phyloP scores from a whole-genome alignment of 2,797 vertebrate species.

The Sebastolobus altivelis region DNA sequence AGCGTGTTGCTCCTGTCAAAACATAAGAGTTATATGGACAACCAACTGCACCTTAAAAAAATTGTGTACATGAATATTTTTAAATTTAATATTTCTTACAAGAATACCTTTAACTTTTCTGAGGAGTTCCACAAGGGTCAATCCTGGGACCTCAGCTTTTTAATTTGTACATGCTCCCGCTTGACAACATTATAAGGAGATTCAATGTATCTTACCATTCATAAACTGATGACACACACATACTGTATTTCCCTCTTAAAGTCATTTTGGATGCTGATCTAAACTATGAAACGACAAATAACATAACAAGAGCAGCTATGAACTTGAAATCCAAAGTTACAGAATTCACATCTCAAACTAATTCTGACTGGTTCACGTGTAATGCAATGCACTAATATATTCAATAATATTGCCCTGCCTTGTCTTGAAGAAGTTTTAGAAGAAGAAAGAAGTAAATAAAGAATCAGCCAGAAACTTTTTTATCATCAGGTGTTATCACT shows the following conservation, averaged over 20 bases:
- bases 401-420: neutral
- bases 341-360: neutral
- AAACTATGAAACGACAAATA: neutral
- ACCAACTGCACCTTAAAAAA: neutral
- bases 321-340: neutral
- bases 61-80: neutral
- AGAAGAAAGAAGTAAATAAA: neutral
- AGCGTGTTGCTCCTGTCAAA: neutral
- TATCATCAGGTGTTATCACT: constrained; percentile 39
- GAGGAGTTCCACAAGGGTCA: constrained; percentile 6
- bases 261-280: neutral
- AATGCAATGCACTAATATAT: neutral
- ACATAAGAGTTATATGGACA: neutral
- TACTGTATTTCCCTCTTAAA: neutral
- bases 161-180: neutral
- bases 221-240: neutral
- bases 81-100: too few species aligned
- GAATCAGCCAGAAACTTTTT: neutral
- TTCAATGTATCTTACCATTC: neutral
- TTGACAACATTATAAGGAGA: neutral
- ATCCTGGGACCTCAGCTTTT: neutral
- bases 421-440: neutral
- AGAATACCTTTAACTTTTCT: neutral
- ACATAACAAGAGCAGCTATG: neutral
- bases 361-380: neutral